These are phyloP conservation scores for Nemotelus pantherinus DNA, from an alignment of 2,888 invertebrate genomes.

Conservation along the genomic window DNA sequence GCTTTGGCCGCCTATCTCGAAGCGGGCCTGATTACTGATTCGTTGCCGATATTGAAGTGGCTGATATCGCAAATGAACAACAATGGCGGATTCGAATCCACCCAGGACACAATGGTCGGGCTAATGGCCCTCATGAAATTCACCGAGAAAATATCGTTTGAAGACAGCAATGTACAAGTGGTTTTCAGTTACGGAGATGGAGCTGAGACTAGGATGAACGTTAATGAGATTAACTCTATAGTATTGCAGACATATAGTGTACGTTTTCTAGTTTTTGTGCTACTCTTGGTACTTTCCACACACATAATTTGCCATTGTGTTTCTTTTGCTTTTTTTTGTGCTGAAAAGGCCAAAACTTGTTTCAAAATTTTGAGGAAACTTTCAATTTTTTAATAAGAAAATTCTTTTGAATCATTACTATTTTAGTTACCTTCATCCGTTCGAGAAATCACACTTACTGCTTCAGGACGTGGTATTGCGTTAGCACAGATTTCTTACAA, in stretches of 20 bases:
- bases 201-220: slow-evolving; percentile 68
- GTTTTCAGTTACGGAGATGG: slow-evolving; percentile 67
- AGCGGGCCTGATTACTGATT: slow-evolving; percentile 61
- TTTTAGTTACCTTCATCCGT: slow-evolving; percentile 63
- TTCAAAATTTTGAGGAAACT: too few relatives aligned
- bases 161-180: slow-evolving; percentile 67
- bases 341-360: too few relatives aligned
- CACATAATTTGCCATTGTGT: too few relatives aligned
- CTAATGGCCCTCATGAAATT: slow-evolving; percentile 72
- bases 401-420: background rate
- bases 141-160: slow-evolving; percentile 67
- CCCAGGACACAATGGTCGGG: slow-evolving; percentile 82
- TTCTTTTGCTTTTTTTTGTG: too few relatives aligned
- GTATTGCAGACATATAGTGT: slow-evolving; percentile 84
- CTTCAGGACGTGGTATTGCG: slow-evolving; percentile 83
- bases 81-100: slow-evolving; percentile 78
- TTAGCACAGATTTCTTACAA: slow-evolving; percentile 81
- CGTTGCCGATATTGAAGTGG: slow-evolving; percentile 75
- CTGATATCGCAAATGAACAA: slow-evolving; percentile 73
- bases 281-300: too few relatives aligned
- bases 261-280: slow-evolving; percentile 44
- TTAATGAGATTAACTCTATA: slow-evolving; percentile 82
- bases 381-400: too few relatives aligned
- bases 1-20: slow-evolving; percentile 79
- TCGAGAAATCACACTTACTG: slow-evolving; percentile 76